These are phyloP conservation scores for Tachina fera DNA, from an alignment of 2,888 invertebrate genomes.

Conservation along the genomic window DNA sequence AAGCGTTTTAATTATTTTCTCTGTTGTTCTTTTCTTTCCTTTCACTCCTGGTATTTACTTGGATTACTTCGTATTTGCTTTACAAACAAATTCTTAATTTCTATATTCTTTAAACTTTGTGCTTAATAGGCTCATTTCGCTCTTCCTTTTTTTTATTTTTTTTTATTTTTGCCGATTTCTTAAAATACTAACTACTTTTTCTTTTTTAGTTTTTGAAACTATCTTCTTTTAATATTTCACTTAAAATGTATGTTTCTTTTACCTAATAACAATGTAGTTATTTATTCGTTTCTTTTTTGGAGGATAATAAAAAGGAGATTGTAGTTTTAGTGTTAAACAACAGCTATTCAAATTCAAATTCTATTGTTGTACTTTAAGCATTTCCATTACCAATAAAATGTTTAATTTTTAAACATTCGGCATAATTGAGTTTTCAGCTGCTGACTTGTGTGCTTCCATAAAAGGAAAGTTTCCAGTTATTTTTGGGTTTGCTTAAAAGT, in stretches of 20 bases:
- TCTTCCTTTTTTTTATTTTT: constrained; percentile 42
- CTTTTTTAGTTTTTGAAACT: constrained; percentile 73
- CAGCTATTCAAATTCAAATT: constrained; percentile 39
- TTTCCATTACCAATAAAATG: constrained; percentile 26
- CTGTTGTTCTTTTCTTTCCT: constrained; percentile 38
- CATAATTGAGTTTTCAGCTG: constrained; percentile 32
- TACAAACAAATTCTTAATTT: constrained; percentile 9
- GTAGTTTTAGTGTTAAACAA: constrained; percentile 20
- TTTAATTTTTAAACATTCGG: constrained; percentile 30
- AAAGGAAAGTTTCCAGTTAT: constrained; percentile 32
- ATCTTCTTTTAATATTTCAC: constrained; percentile 62
- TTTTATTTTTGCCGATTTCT: constrained; percentile 57
- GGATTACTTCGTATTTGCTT: neutral
- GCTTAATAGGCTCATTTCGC: constrained; percentile 60
- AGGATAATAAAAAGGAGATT: constrained; percentile 37
- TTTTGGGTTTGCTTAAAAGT: constrained; percentile 59
- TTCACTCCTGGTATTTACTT: constrained; percentile 12
- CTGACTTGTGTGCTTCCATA: constrained; percentile 22
- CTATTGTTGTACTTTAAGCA: constrained; percentile 32
- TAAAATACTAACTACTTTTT: constrained; percentile 54
- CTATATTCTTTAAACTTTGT: constrained; percentile 54
- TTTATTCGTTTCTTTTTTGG: constrained; percentile 31
- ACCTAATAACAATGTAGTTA: constrained; percentile 60
- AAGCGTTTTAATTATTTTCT: constrained; percentile 55
- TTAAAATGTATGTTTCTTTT: constrained; percentile 62